Percentiles rank a stretch among this genome's conserved stretches.
Evolutionary conservation across 2,797 vertebrate genomes (phyloP).

Genomic region (Dendrocincla tyrannina): DNA sequence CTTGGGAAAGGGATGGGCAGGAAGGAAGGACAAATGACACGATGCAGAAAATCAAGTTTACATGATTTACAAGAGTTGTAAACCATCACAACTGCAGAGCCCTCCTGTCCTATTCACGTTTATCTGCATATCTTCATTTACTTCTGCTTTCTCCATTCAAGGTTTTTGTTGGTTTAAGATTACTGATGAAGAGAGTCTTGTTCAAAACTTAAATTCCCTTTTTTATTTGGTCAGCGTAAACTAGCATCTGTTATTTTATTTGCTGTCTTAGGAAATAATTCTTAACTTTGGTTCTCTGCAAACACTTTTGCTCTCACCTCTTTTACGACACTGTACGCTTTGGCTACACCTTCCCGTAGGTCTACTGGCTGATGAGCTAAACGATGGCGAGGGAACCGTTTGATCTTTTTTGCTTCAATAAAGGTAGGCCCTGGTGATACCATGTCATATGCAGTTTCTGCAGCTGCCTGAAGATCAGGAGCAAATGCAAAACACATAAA

Average conservation of each 20-base stretch:
- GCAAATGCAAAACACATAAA: not conserved
- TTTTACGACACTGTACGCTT: conserved; percentile 96
- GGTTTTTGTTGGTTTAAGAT: not conserved
- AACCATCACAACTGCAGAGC: not conserved
- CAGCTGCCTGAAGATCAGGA: conserved; percentile 84
- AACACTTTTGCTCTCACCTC: conserved; percentile 80
- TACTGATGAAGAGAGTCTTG: not conserved
- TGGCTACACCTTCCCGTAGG: conserved; percentile 95
- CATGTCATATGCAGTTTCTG: conserved; percentile 98
- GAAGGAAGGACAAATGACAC: fast-evolving
- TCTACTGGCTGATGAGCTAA: conserved; percentile 94
- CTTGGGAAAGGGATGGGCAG: fast-evolving
- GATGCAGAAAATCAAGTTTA: not conserved
- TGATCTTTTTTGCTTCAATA: conserved; percentile 86
- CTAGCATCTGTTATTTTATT: not conserved
- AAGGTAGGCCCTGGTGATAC: conserved; percentile 93
- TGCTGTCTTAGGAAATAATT: not conserved
- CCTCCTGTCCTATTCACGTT: not conserved
- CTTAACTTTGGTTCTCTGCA: not conserved
- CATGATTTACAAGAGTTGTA: not conserved
- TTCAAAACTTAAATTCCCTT: not conserved
- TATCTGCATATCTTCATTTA: not conserved
- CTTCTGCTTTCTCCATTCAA: not conserved
- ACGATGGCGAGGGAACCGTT: conserved; percentile 88
- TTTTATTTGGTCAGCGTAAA: not conserved